These are phyloP conservation scores for Prionailurus viverrinus DNA, from an alignment of 2,113 vertebrate genomes.

Conservation along the genomic window DNA sequence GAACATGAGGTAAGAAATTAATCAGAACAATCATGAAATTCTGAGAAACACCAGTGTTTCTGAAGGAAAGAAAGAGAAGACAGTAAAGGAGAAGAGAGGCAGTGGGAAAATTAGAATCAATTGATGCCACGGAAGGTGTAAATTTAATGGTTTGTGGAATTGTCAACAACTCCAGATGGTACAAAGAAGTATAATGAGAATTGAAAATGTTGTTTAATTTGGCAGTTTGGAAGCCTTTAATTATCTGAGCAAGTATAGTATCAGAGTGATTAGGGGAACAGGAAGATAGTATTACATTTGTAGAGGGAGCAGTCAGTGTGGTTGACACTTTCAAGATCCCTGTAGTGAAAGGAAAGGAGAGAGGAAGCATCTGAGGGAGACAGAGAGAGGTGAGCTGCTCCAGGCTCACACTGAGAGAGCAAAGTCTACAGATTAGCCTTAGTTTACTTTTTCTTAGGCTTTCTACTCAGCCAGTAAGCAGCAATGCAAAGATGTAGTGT, in stretches of 20 bases:
- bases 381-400: neutral
- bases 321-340: neutral
- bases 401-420: neutral
- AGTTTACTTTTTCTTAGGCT: neutral
- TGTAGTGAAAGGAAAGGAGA: neutral
- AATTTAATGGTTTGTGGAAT: neutral
- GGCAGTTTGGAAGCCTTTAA: neutral
- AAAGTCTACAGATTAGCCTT: neutral
- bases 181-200: neutral
- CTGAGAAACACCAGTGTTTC: neutral
- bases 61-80: neutral
- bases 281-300: neutral
- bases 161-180: neutral
- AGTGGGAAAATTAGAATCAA: neutral
- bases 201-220: neutral
- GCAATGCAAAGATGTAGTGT: neutral
- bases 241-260: neutral
- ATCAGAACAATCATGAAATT: neutral
- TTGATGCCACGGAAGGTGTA: neutral
- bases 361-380: neutral
- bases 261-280: neutral
- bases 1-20: neutral
- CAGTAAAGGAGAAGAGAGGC: neutral
- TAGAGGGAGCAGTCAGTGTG: neutral
- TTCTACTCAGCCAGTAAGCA: neutral